phyloP scores from a whole-genome alignment of 1,140 invertebrate species.

The Centruroides vittatus region DNA sequence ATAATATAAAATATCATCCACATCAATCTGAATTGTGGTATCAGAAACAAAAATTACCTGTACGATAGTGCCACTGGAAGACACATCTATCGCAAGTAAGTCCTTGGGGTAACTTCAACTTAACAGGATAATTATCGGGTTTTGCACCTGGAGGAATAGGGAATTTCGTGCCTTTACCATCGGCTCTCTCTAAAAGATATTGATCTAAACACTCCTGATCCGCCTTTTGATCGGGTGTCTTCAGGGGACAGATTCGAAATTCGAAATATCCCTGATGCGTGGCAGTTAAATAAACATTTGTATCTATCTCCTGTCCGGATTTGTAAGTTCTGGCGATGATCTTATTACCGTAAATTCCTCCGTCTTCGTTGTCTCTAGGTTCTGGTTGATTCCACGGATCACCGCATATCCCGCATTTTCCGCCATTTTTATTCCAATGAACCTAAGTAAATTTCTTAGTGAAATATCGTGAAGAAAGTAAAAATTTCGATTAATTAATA shows the following conservation, averaged over 20 bases:
- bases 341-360: constrained; percentile 54
- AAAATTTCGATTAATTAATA: background rate
- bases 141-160: constrained; percentile 1
- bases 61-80: constrained; percentile 26
- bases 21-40: no score
- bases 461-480: no score
- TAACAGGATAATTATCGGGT: constrained; percentile 8
- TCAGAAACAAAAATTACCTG: constrained; percentile 17
- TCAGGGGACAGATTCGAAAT: constrained; percentile 20
- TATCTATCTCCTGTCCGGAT: constrained; percentile 27
- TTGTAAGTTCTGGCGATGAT: constrained; percentile 19
- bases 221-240: constrained; percentile 17
- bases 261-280: constrained; percentile 21
- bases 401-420: constrained; percentile 77
- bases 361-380: constrained; percentile 65
- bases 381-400: constrained; percentile 56
- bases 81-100: constrained; percentile 24
- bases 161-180: background rate
- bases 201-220: constrained; percentile 20
- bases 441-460: background rate
- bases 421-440: constrained; percentile 34
- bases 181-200: constrained; percentile 5
- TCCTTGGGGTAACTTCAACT: constrained; percentile 19
- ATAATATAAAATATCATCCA: no score
- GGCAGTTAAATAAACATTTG: constrained; percentile 19